phyloP scores from a whole-genome alignment of 2,888 invertebrate species.

The Phengaris alcon region DNA sequence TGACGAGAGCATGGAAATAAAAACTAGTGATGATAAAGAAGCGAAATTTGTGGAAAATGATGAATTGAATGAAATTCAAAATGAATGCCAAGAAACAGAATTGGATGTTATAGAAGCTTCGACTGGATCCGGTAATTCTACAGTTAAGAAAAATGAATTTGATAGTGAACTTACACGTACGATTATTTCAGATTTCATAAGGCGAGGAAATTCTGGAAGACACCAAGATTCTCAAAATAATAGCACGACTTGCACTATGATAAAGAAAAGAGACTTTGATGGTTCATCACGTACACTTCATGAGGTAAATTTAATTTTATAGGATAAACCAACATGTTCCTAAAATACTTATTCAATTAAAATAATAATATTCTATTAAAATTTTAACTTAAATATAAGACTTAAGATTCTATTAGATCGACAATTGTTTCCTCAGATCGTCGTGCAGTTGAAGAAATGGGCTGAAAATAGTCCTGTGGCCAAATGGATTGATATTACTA shows the following conservation, averaged over 20 bases:
- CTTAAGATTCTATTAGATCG: too few species aligned
- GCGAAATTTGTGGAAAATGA: background rate
- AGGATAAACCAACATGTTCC: too few species aligned
- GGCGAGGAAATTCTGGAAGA: slow-evolving; percentile 23
- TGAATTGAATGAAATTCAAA: background rate
- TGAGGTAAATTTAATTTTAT: slow-evolving; percentile 50
- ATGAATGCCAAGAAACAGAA: slow-evolving; percentile 4
- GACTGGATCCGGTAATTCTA: background rate
- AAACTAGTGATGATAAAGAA: background rate
- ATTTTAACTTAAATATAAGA: too few species aligned
- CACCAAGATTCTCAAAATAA: background rate
- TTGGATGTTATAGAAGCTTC: background rate
- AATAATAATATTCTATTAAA: too few species aligned
- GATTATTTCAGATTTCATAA: slow-evolving; percentile 37
- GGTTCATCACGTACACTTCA: slow-evolving; percentile 59
- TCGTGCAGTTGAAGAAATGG: slow-evolving; percentile 61
- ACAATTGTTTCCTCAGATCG: slow-evolving; percentile 51
- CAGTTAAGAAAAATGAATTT: background rate
- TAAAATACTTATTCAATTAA: too few species aligned
- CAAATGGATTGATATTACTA: slow-evolving; percentile 64
- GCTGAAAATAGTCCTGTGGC: slow-evolving; percentile 64
- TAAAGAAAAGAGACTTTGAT: slow-evolving; percentile 53
- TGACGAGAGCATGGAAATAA: slow-evolving; percentile 43
- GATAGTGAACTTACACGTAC: background rate
- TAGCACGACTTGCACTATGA: slow-evolving; percentile 49